phyloP scores from a whole-genome alignment of 2,797 vertebrate species.

The Tokudaia muenninki region DNA sequence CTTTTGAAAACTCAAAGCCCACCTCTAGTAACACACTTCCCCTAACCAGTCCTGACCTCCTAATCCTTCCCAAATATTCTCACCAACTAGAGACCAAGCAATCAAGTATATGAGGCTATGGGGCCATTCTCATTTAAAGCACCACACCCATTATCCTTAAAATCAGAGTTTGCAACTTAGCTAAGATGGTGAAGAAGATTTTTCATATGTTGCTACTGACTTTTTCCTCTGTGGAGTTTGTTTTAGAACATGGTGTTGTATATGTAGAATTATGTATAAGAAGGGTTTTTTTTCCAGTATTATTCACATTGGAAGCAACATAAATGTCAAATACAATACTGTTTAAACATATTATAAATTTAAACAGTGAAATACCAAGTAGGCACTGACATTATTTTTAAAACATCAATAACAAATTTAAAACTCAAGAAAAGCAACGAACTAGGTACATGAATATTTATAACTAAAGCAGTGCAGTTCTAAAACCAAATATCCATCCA shows the following conservation, averaged over 20 bases:
- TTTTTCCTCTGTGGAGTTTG: conserved; percentile 43
- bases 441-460: conserved; percentile 56
- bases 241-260: background rate
- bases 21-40: background rate
- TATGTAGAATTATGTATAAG: background rate
- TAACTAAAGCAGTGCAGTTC: background rate
- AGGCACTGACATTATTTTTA: conserved; percentile 13
- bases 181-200: background rate
- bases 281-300: background rate
- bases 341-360: conserved; percentile 57
- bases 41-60: background rate
- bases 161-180: conserved; percentile 31
- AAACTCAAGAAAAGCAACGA: conserved; percentile 45
- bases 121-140: background rate
- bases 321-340: conserved; percentile 28
- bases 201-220: background rate
- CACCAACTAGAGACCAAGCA: background rate
- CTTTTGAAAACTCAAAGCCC: background rate
- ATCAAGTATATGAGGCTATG: too few species aligned
- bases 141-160: conserved; percentile 1
- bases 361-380: background rate
- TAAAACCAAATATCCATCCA: conserved; percentile 6
- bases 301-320: conserved; percentile 28
- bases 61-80: background rate
- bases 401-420: conserved; percentile 47